A percentile compares a stretch with the other conserved stretches of the same genome.
phyloP scores from a whole-genome alignment of 2,888 invertebrate genomes.

The Drosophila neonasuta region DNA sequence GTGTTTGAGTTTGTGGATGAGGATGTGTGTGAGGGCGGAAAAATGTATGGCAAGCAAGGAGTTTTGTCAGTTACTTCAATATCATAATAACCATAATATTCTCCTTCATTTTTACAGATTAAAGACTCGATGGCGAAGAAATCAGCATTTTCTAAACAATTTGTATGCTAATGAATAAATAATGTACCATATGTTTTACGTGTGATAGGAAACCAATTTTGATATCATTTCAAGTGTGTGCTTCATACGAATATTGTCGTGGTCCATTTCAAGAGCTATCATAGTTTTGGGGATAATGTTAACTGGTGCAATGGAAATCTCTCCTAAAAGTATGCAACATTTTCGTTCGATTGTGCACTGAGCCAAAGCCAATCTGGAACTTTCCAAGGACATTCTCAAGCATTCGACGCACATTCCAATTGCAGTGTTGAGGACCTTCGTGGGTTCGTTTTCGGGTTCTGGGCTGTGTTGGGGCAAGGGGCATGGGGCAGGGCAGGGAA shows the following conservation, averaged over 20 bases:
- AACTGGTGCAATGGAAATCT: background rate
- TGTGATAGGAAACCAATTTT: conserved; percentile 7
- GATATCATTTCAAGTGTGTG: background rate
- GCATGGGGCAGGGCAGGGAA: too few species aligned
- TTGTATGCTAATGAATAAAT: conserved; percentile 12
- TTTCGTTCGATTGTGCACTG: conserved; percentile 1
- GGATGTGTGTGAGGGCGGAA: conserved; percentile 13
- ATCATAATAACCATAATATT: background rate
- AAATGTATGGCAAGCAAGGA: conserved; percentile 10
- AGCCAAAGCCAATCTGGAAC: background rate
- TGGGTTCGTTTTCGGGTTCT: background rate
- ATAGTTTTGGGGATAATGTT: background rate
- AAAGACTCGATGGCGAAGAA: conserved; percentile 5
- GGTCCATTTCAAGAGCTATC: conserved; percentile 2
- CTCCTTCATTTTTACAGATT: conserved; percentile 17
- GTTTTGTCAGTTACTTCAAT: background rate
- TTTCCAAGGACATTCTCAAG: background rate
- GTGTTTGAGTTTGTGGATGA: conserved; percentile 4
- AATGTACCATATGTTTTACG: background rate
- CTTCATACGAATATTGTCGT: background rate
- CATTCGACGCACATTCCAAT: background rate
- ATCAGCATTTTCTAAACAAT: conserved; percentile 13
- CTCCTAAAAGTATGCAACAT: conserved; percentile 45
- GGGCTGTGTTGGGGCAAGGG: background rate
- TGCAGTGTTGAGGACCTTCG: background rate